Base-by-base conservation (phyloP, 2,888 invertebrate genomes). In the Caenorhabditis angaria region DNA sequence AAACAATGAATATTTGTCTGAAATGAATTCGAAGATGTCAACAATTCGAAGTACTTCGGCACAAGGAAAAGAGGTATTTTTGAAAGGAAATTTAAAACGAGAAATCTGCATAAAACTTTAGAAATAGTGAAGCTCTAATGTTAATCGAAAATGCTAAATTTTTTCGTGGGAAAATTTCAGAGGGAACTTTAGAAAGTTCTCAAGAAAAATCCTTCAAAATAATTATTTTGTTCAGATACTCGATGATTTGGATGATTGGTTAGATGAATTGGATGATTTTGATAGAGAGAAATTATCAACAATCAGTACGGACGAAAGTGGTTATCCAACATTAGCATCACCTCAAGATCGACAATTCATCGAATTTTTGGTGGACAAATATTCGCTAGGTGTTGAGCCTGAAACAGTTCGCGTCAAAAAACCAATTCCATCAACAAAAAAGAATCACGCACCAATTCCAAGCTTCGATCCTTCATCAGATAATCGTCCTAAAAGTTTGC, bases 161-260 rank as follows among this genome's bases (percentile, higher is more conserved):
- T n/a, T n/a, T n/a, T n/a, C n/a, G n/a, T n/a, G n/a, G n/a, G n/a
- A n/a, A n/a, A n/a, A n/a, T n/a, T n/a, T n/a, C n/a, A n/a, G n/a
- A n/a, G n/a, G n/a, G n/a, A n/a, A n/a, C n/a, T n/a, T n/a, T n/a
- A n/a, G n/a, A n/a, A n/a, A n/a, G n/a, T n/a, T n/a, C n/a, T n/a
- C n/a, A n/a, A n/a, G n/a, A n/a, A n/a, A n/a, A n/a, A n/a, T n/a
- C n/a, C n/a, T n/a, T n/a, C n/a, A n/a, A n/a, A n/a, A n/a, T n/a
- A n/a, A n/a, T n/a, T n/a, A n/a, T n/a, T n/a, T n/a, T 41, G 41
- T 14, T 41, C 41, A 41, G 59, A 67, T 71, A 48, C 20, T 71
- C 25, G 61, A 73, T 54, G 72, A 73, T 25, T 53, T 68, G 25
- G 68, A 73, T 32, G 61, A 65, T 55, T 73, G 72, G 72, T 53